A percentile compares a stretch with the other conserved stretches of the same genome.
These are phyloP conservation scores for Craterocephalus amniculus DNA, from an alignment of 2,797 vertebrate species.

Conservation along the genomic window DNA sequence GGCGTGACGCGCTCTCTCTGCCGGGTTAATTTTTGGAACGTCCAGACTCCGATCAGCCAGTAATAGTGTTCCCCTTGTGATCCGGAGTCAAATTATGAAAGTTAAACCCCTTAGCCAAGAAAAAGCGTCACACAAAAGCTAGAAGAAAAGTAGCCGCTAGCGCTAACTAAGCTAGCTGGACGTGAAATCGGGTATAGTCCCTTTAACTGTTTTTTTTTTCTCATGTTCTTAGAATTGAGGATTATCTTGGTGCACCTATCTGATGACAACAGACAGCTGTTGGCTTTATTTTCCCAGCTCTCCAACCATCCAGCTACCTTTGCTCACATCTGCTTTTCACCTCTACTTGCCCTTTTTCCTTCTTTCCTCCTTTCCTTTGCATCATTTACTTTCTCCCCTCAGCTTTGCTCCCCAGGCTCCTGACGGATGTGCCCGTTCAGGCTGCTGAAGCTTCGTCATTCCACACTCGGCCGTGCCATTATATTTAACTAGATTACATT, in stretches of 20 bases:
- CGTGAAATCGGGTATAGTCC: too few species aligned
- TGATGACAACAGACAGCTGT: neutral
- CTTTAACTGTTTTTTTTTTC: slow-evolving; percentile 1
- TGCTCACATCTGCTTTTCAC: slow-evolving; percentile 13
- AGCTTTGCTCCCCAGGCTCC: slow-evolving; percentile 29
- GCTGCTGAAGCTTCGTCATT: slow-evolving; percentile 51
- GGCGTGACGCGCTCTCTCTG: too few species aligned
- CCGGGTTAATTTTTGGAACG: too few species aligned
- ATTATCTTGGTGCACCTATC: slow-evolving; percentile 5
- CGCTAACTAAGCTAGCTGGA: too few species aligned
- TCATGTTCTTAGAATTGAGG: slow-evolving; percentile 14
- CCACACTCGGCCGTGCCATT: slow-evolving; percentile 41
- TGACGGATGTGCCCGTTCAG: slow-evolving; percentile 65
- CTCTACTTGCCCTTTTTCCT: slow-evolving; percentile 15
- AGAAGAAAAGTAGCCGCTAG: too few species aligned
- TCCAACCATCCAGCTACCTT: neutral
- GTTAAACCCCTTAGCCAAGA: too few species aligned
- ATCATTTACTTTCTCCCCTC: slow-evolving; percentile 21
- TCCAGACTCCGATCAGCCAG: too few species aligned
- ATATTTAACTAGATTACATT: slow-evolving; percentile 59
- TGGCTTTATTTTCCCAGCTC: slow-evolving; percentile 3
- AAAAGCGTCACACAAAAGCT: too few species aligned
- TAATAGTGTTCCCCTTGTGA: too few species aligned
- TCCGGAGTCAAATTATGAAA: too few species aligned
- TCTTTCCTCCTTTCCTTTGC: slow-evolving; percentile 21